Evolutionary conservation across 2,113 vertebrate species (phyloP), one percentile per base, ranked within the genome.

Genomic region (Galbula dea): DNA sequence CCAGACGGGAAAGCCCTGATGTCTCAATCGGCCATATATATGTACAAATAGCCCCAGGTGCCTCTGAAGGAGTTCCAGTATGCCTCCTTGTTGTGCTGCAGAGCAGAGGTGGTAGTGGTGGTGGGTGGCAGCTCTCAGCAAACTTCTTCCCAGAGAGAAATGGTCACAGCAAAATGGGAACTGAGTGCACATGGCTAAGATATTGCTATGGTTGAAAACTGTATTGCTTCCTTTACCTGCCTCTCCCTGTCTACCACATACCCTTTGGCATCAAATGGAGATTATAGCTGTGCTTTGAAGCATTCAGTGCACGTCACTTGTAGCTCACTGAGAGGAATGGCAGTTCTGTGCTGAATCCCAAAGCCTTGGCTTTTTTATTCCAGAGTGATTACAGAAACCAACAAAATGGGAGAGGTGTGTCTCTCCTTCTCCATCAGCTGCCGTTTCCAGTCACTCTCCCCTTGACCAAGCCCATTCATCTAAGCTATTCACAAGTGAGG

Each of bases 261-360:
- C 15, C 30, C 13, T 88, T 52, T 52, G 39, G 55, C 34, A 48
- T 75, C n/a, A 74, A 61, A 59, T 20, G 15, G 58, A 79, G 29
- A 12, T 37, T 55, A 37, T 3, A 80, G 20, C 15, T 72, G 54
- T 62, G 32, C 55, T 86, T 69, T 27, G 29, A 76, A 83, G n/a
- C 20, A 32, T 13, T 72, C 41, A 0, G 0, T 19, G 11, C 8
- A 8, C 65, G 27, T 48, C 45, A 24, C 9, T 63, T 4, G 0
- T 45, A 83, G 65, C 27, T 66, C 20, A 32, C 10, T 5, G 5
- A 77, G 55, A 90, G 19, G 48, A 62, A 81, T 61, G 30, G 37
- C n/a, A n/a, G 37, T 41, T 29, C 18, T 79, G 24, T 32, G 36
- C 27, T 76, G 14, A 55, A 61, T 65, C 39, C 22, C 1, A 2